Evolutionary conservation across 2,113 vertebrate species (phyloP).

Genomic region (Neomonachus schauinslandi): DNA sequence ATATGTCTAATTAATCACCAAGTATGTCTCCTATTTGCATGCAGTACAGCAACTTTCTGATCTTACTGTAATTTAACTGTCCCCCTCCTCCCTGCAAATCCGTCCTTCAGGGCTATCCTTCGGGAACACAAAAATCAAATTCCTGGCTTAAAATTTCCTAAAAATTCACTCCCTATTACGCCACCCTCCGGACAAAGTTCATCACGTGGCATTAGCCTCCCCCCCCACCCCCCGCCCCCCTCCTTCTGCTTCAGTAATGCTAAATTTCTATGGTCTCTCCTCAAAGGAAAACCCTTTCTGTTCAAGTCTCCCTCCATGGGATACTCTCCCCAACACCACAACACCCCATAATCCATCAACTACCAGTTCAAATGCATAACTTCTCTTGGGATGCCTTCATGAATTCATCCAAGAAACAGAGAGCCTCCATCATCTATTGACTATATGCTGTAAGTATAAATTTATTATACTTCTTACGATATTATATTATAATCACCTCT

Average conservation of each 20-base stretch:
- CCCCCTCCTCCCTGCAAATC: background rate
- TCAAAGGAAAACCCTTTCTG: background rate
- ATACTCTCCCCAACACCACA: background rate
- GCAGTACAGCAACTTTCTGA: background rate
- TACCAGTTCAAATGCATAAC: background rate
- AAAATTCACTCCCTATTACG: background rate
- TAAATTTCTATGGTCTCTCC: background rate
- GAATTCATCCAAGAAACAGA: background rate
- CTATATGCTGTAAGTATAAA: background rate
- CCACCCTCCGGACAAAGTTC: background rate
- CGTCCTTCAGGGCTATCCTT: background rate
- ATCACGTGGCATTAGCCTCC: background rate
- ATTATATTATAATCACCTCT: background rate
- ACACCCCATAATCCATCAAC: background rate
- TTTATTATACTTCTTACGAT: background rate
- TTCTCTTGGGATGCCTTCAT: background rate
- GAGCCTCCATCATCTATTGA: background rate
- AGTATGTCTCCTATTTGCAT: background rate
- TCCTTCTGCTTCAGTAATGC: background rate
- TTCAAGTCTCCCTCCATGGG: background rate
- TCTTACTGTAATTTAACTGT: background rate
- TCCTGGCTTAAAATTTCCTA: constrained; percentile 30
- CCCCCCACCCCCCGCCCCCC: background rate
- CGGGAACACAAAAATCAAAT: constrained; percentile 2
- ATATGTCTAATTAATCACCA: background rate